These are phyloP conservation scores for Sakesphorus luctuosus DNA, from an alignment of 2,113 vertebrate genomes.

Conservation along the genomic window DNA sequence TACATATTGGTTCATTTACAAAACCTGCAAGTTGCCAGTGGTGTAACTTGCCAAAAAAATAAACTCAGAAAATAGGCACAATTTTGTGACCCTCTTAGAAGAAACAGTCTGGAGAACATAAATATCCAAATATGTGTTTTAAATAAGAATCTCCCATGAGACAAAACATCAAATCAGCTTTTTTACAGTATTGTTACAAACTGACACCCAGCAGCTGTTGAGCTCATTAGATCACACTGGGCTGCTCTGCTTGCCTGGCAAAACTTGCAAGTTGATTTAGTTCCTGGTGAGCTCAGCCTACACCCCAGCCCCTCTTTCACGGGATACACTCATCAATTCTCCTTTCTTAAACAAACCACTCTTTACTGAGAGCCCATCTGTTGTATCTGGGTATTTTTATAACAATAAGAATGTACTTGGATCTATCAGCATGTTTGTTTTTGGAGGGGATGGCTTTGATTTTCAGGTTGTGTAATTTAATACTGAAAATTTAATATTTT, in stretches of 20 bases:
- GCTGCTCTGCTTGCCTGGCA: background rate
- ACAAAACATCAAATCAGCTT: background rate
- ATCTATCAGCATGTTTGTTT: background rate
- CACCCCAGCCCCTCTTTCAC: background rate
- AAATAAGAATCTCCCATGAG: background rate
- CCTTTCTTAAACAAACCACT: background rate
- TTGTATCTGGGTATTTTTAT: background rate
- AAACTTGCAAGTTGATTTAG: background rate
- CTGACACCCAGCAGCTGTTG: constrained; percentile 43
- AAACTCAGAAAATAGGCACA: background rate
- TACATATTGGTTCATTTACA: background rate
- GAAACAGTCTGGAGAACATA: background rate
- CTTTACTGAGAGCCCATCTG: background rate
- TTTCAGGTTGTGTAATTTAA: background rate
- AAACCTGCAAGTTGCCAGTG: background rate
- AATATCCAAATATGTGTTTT: constrained; percentile 24
- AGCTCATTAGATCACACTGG: constrained; percentile 13
- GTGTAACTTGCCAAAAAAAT: background rate
- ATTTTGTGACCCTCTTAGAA: background rate
- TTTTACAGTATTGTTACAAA: background rate
- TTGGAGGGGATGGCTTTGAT: background rate
- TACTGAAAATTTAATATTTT: background rate
- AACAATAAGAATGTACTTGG: background rate
- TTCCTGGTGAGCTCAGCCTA: background rate
- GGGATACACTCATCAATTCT: background rate